Conservation (phyloP, 2,888 invertebrate species). For the Archips crataeganus region DNA sequence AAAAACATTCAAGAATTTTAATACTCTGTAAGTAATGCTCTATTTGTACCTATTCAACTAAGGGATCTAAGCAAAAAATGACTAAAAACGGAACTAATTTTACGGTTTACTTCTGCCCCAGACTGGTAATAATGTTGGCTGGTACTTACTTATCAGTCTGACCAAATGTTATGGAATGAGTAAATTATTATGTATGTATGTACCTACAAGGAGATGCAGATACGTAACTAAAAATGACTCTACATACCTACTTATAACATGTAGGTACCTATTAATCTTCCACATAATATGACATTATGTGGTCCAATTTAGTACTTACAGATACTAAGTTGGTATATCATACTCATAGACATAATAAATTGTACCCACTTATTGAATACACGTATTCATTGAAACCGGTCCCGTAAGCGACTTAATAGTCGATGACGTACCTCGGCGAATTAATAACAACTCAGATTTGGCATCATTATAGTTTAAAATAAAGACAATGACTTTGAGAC, state of each 20-base stretch:
- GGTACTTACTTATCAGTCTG: neutral
- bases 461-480: constrained; percentile 30
- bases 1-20: constrained; percentile 20
- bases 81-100: neutral
- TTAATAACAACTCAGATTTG: constrained; percentile 35
- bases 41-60: constrained; percentile 6
- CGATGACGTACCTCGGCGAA: constrained; percentile 38
- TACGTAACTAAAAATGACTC: too few relatives aligned
- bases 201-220: too few relatives aligned
- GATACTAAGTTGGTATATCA: neutral
- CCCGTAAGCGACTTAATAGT: constrained; percentile 30
- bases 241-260: neutral
- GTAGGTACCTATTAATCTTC: neutral
- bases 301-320: neutral
- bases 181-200: neutral
- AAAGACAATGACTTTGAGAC: constrained; percentile 32
- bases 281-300: constrained; percentile 5
- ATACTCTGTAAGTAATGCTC: constrained; percentile 8
- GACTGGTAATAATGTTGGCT: neutral
- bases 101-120: neutral
- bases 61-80: neutral
- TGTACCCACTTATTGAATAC: constrained; percentile 35
- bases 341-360: constrained; percentile 34
- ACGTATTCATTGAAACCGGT: constrained; percentile 36
- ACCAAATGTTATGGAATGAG: too few relatives aligned